Base-by-base conservation (phyloP, 2,888 invertebrate species). In the Eurytoma adleriae region DNA sequence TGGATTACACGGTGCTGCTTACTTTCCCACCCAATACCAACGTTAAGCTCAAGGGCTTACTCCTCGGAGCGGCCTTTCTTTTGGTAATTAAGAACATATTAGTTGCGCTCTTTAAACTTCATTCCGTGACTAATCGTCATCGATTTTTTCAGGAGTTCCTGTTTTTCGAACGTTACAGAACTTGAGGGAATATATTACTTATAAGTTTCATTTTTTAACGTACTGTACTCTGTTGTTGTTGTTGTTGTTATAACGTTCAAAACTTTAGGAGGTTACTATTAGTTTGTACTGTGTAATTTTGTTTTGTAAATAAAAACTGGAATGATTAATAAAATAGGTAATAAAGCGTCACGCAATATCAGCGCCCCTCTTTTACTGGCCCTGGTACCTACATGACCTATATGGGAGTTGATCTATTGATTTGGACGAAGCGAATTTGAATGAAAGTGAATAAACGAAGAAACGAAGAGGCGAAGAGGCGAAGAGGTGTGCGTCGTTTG, bases 21-120 rank as follows among this genome's bases (percentile, higher is more conserved):
- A 94, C 94, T 69, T 95, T 96, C 87, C 96, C 97, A 0, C 87
- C 92, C 0, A 94, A 95, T 68, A 92, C 94, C 24, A 95, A 96
- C 86, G 94, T 95, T 1, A 95, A 94, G 85, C 93, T 95, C 76
- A 97, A 97, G 88, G 96, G 96, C 0, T 91, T 96, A 3, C 91
- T 97, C 73, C 89, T 98, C 40, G 97, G 95, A 5, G 94, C 96
- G 67, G 94, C 95, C 0, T 97, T 98, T 91, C 92, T 98, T 79
- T 91, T 98, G 93, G 97, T 97, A 92, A 92, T 91, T 88, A 40
- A 75, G 40, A 3, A n/a, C 57, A 40, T 10, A 10, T 7, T 10
- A 40, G 40, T 40, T 24, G 24, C 24, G 2, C 24, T 1, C 24
- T 24, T 24, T 24, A 24, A 24, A 2, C 24, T 24, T 24, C 24